phyloP scores from a whole-genome alignment of 2,888 invertebrate species.

The Candidula unifasciata region DNA sequence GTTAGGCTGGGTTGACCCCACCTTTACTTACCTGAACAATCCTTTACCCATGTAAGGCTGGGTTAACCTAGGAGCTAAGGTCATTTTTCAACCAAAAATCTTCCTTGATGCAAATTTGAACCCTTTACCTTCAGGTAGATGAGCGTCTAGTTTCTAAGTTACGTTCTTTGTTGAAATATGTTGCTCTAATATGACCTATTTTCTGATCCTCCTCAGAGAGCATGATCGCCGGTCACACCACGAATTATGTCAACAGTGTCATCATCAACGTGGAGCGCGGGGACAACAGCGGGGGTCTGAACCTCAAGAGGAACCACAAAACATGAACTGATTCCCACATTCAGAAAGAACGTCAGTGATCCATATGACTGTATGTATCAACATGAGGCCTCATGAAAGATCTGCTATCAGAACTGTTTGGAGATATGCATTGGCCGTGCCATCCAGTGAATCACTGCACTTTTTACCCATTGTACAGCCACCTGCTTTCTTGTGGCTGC shows the following conservation, averaged over 20 bases:
- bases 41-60: no score
- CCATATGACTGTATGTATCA: not conserved
- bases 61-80: no score
- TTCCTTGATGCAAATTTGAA: no score
- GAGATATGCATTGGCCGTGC: not conserved
- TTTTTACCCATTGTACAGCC: conserved; percentile 14
- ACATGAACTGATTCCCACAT: conserved; percentile 23
- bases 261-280: conserved; percentile 91
- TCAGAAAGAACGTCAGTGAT: not conserved
- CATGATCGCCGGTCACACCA: conserved; percentile 92
- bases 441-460: not conserved
- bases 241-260: conserved; percentile 95
- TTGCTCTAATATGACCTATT: not conserved
- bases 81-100: no score
- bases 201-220: conserved; percentile 81
- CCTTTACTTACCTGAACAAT: no score
- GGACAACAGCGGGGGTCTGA: conserved; percentile 81
- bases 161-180: no score
- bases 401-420: not conserved
- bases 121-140: no score
- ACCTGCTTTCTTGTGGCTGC: not conserved
- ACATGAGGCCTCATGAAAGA: not conserved
- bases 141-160: no score
- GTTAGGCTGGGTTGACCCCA: no score
- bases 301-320: conserved; percentile 37